Conservation (phyloP, 2,797 vertebrate species). For the Anisognathus igniventris region DNA sequence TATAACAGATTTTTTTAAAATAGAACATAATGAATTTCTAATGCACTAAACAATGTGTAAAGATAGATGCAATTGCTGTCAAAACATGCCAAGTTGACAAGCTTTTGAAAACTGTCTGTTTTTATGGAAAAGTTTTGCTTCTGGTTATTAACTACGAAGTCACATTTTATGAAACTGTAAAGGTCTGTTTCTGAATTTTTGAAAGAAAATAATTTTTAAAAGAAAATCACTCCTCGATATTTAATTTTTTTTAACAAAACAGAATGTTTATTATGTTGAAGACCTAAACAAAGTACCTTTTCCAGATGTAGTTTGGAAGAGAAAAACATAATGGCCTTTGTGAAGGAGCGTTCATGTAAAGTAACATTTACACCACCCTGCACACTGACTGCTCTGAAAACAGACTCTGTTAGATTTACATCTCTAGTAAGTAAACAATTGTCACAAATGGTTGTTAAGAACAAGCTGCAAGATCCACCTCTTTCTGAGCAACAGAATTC, state of each 20-base stretch:
- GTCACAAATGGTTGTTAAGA: background rate
- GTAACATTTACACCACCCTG: background rate
- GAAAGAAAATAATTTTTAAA: background rate
- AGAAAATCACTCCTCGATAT: background rate
- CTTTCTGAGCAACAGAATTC: background rate
- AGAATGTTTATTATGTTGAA: background rate
- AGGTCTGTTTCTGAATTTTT: background rate
- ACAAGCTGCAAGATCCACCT: background rate
- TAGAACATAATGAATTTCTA: slow-evolving; percentile 15
- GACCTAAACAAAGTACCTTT: background rate
- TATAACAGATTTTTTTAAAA: background rate
- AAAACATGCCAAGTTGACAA: slow-evolving; percentile 23
- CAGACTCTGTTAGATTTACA: background rate
- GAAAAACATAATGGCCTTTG: background rate
- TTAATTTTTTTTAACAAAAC: background rate
- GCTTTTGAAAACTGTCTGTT: background rate
- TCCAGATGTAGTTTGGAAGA: background rate
- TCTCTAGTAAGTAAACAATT: background rate
- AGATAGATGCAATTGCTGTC: background rate
- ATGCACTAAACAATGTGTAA: slow-evolving; percentile 18
- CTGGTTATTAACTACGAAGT: background rate
- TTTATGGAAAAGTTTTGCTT: background rate
- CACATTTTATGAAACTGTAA: background rate
- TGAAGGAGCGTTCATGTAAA: fast-evolving
- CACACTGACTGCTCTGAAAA: background rate